Evolutionary conservation across 2,113 vertebrate species (phyloP), one percentile per base, ranked within the genome.

Genomic region (Ammodytes dubius): DNA sequence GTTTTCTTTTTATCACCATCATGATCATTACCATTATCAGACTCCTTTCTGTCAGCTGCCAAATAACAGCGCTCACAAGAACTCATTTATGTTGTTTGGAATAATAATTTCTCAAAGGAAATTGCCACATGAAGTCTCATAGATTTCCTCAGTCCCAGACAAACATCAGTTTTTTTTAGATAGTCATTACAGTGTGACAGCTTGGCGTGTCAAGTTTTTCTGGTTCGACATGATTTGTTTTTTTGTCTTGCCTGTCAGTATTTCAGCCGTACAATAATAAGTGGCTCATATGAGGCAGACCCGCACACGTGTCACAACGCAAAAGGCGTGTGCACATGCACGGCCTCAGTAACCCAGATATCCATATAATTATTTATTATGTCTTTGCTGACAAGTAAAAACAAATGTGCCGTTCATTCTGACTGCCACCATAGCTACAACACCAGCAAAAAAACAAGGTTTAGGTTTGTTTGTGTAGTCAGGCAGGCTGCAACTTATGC

Each of bases 201-300:
- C 81, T 81, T 77, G 70, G 77, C 79, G 84, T 87, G 82, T 76
- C 52, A 61, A 67, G 71, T 90, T 86, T 90, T 86, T 88, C 74
- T 83, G 54, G 77, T 72, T 64, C 88, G 88, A 91, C 88, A 85
- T 92, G 91, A 93, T 91, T 90, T 81, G 87, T 92, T 80, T 80
- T 27, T 83, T 85, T 92, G 88, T 90, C 85, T 79, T 83, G 76
- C 57, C 11, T 77, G 78, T 85, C 66, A 86, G 64, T 89, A 81
- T 89, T 91, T 81, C 79, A 91, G 86, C 89, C 40, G 17, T 61
- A 64, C 71, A 59, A 82, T 63, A 77, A 17, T 54, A 37, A 81
- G 65, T 35, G 27, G 27, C 27, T 2, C 2, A 12, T 52, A 39
- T 15, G 74, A 79, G 61, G 69, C 64, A 73, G 67, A 61, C 19